Conservation (phyloP, 23 tunicate species). For the Corella eumyota region DNA sequence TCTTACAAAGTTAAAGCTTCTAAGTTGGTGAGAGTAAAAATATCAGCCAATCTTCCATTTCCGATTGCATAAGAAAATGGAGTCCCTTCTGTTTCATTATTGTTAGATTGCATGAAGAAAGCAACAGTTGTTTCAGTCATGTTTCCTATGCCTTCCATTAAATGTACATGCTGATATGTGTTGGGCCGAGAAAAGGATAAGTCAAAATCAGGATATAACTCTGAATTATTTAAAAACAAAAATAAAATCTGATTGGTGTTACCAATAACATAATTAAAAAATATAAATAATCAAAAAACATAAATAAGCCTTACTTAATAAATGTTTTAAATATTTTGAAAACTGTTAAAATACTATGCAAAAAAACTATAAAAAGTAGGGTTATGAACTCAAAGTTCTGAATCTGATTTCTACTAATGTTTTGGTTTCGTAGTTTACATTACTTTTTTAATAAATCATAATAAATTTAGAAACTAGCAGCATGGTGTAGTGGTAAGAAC, state of each 20-base stretch:
- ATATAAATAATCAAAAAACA: not conserved
- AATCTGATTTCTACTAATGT: too few species aligned
- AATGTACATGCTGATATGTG: conserved; percentile 61
- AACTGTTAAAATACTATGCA: too few species aligned
- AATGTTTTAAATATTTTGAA: too few species aligned
- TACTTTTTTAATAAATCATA: too few species aligned
- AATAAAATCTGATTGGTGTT: not conserved
- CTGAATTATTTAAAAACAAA: conserved; percentile 40
- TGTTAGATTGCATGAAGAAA: conserved; percentile 50
- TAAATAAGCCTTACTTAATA: too few species aligned
- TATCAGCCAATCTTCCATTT: conserved; percentile 65
- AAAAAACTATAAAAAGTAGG: too few species aligned
- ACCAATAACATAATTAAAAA: not conserved
- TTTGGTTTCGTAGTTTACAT: too few species aligned
- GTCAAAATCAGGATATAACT: conserved; percentile 65
- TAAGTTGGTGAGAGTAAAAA: conserved; percentile 61
- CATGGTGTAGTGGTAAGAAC: too few species aligned
- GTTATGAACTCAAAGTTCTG: too few species aligned
- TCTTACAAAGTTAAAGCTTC: conserved; percentile 81
- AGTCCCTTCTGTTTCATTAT: conserved; percentile 61
- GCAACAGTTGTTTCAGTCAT: conserved; percentile 81
- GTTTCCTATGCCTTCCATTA: conserved; percentile 58
- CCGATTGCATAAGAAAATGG: conserved; percentile 91
- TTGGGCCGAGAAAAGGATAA: conserved; percentile 46
- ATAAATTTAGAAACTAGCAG: too few species aligned